These are phyloP conservation scores for Copidosoma aretas DNA, from an alignment of 2,888 invertebrate species.

Conservation along the genomic window DNA sequence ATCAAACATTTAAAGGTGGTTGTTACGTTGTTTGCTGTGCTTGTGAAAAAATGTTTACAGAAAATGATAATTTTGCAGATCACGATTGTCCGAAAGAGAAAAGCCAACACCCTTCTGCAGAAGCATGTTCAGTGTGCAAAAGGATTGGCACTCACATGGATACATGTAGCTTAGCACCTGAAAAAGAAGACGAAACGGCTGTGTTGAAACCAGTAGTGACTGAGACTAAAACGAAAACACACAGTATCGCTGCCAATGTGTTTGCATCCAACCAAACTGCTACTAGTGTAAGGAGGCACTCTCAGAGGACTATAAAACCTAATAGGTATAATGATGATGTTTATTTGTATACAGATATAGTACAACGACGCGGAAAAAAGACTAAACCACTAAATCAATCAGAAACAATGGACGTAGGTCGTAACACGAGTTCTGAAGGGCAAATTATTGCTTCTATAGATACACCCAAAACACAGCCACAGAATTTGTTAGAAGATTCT, in stretches of 20 bases:
- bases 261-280: conserved; percentile 17
- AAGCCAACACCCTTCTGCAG: conserved; percentile 43
- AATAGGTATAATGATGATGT: conserved; percentile 51
- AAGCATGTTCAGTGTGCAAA: conserved; percentile 56
- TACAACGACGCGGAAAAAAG: conserved; percentile 34
- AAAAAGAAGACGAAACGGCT: conserved; percentile 29
- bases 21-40: conserved; percentile 81
- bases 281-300: conserved; percentile 26
- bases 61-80: conserved; percentile 77
- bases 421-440: conserved; percentile 36
- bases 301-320: conserved; percentile 49
- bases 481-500: conserved; percentile 46
- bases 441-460: conserved; percentile 28
- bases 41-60: conserved; percentile 80
- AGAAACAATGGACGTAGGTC: conserved; percentile 15
- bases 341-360: conserved; percentile 39
- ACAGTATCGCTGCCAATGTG: conserved; percentile 12
- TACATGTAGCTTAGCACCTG: conserved; percentile 51
- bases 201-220: not conserved
- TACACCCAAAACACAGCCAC: conserved; percentile 10
- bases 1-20: conserved; percentile 71
- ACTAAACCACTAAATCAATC: conserved; percentile 20
- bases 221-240: conserved; percentile 7
- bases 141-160: conserved; percentile 52
- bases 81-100: conserved; percentile 69